Evolutionary conservation across 2,888 invertebrate species (phyloP).

Genomic region (Caenorhabditis auriculariae): DNA sequence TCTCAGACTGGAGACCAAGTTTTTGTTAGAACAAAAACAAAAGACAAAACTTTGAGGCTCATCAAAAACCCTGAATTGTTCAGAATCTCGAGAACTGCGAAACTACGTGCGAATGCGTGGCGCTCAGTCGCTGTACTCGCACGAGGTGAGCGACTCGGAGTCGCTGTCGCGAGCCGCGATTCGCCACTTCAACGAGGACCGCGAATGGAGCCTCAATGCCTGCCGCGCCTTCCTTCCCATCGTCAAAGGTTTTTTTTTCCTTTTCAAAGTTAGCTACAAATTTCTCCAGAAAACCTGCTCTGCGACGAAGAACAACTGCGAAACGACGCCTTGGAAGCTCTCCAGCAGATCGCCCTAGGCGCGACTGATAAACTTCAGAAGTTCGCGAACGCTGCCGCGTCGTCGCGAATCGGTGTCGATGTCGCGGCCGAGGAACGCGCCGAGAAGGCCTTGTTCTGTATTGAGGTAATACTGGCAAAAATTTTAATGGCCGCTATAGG

Average conservation of each 20-base stretch:
- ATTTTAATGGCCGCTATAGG: too few species aligned
- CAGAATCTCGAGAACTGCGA: conserved; percentile 8
- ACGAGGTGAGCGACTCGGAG: conserved; percentile 10
- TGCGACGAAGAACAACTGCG: conserved; percentile 9
- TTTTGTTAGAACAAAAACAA: too few species aligned
- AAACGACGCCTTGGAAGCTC: conserved; percentile 2
- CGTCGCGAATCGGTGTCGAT: conserved; percentile 30
- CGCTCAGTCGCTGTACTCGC: conserved; percentile 5
- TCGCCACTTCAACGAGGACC: conserved; percentile 6
- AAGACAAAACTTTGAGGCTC: too few species aligned
- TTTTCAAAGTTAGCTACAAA: neutral
- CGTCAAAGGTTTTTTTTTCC: conserved; percentile 11
- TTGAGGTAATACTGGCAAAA: too few species aligned
- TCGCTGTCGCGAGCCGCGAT: conserved; percentile 8
- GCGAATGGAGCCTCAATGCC: conserved; percentile 18
- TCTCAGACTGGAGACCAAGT: too few species aligned
- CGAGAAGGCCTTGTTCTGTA: conserved; percentile 28
- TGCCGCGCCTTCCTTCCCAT: conserved; percentile 16
- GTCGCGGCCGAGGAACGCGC: conserved; percentile 33
- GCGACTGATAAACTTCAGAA: conserved; percentile 9
- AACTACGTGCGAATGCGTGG: conserved; percentile 9
- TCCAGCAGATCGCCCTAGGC: conserved; percentile 10
- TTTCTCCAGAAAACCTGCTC: conserved; percentile 11
- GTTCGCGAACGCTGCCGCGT: conserved; percentile 9
- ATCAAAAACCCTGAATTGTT: conserved; percentile 8